Percentiles rank a stretch among this genome's conserved stretches.
Evolutionary conservation across 2,888 invertebrate genomes (phyloP).

Genomic region (Busseola fusca): DNA sequence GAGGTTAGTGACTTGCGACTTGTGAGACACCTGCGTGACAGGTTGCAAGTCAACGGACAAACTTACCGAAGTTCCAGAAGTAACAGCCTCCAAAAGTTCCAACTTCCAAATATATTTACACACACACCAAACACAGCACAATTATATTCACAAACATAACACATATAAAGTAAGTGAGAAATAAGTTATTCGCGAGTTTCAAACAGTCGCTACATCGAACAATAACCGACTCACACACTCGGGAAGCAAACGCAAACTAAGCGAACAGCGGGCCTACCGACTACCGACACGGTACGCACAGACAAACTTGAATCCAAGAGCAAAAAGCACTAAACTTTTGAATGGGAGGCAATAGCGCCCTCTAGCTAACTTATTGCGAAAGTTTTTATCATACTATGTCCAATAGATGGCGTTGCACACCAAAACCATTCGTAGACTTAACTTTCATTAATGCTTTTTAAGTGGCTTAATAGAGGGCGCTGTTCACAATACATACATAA

Average conservation of each 20-base stretch:
- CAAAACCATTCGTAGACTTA: neutral
- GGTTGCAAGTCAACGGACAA: constrained; percentile 81
- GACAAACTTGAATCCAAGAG: constrained; percentile 53
- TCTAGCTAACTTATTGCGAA: constrained; percentile 31
- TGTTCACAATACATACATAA: neutral
- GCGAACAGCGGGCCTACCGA: constrained; percentile 27
- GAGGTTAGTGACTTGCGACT: constrained; percentile 85
- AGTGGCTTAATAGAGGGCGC: constrained; percentile 22
- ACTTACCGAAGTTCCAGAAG: constrained; percentile 76
- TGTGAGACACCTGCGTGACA: constrained; percentile 87
- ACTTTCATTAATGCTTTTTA: neutral
- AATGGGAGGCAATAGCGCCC: constrained; percentile 24
- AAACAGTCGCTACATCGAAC: constrained; percentile 65
- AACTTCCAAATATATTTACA: constrained; percentile 65
- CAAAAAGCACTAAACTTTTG: constrained; percentile 38
- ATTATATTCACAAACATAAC: constrained; percentile 70
- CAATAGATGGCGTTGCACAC: constrained; percentile 16
- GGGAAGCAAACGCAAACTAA: constrained; percentile 78
- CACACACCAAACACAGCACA: constrained; percentile 72
- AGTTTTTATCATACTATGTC: neutral
- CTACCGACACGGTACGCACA: constrained; percentile 37
- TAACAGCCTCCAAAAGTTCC: constrained; percentile 60
- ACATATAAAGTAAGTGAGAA: constrained; percentile 73
- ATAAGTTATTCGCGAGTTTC: constrained; percentile 83
- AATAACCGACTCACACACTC: constrained; percentile 68